phyloP scores from a whole-genome alignment of 2,113 vertebrate species.

The Periophthalmodon schlosseri region DNA sequence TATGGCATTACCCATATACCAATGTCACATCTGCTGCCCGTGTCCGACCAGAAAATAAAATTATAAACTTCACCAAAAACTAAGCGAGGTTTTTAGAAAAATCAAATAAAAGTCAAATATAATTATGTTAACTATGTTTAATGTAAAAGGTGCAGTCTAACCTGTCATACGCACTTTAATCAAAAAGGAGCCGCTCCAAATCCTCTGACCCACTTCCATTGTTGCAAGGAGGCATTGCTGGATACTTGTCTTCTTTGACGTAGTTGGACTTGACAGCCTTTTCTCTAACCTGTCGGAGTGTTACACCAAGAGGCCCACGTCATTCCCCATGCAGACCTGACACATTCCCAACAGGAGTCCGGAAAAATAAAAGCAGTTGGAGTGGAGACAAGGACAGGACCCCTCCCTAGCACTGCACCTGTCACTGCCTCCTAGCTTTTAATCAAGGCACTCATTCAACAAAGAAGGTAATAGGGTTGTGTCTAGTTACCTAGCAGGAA shows the following conservation, averaged over 20 bases:
- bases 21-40: too few species aligned
- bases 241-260: conserved; percentile 28
- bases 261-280: conserved; percentile 42
- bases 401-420: conserved; percentile 16
- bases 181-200: too few species aligned
- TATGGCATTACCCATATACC: too few species aligned
- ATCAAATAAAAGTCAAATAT: too few species aligned
- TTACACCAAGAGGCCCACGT: conserved; percentile 25
- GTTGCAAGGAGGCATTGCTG: conserved; percentile 20
- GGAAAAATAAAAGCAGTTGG: conserved; percentile 18
- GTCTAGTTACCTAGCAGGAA: neutral
- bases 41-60: too few species aligned
- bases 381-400: conserved; percentile 33
- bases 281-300: conserved; percentile 51
- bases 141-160: too few species aligned
- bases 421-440: conserved; percentile 13
- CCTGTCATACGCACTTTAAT: too few species aligned
- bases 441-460: conserved; percentile 4
- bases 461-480: neutral
- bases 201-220: neutral
- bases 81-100: too few species aligned
- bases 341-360: conserved; percentile 28
- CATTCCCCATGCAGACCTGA: conserved; percentile 21
- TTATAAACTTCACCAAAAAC: too few species aligned
- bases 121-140: too few species aligned